Base-by-base conservation (phyloP, 2,113 vertebrate species). In the Leuciscus idus region DNA sequence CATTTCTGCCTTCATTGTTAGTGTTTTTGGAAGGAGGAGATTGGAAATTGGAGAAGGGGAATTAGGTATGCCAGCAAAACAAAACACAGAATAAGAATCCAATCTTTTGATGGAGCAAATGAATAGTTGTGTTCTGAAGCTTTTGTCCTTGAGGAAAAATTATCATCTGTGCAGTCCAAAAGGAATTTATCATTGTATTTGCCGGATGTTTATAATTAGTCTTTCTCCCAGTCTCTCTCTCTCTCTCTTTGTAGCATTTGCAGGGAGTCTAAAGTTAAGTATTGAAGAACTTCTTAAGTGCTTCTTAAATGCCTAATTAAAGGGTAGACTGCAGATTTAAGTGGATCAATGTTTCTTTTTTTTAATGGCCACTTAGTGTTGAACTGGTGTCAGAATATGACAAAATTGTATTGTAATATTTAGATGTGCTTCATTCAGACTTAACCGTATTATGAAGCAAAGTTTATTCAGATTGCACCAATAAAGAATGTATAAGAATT, bases 41-140 rank as follows among this genome's bases (percentile, higher is more conserved):
- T 82, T 82, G 64, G 81, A 82, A 82, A 82, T 55, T 52, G 81
- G 46, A 82, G 81, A 52, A 70, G 46, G 80, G 43, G 81, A 82
- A 82, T 82, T 68, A 52, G 81, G 43, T 33, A 23, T 26, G 64
- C 81, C 26, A 12, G 43, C 46, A 70, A 82, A 82, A 82, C 81
- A 82, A 50, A 48, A n/a, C 33, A 9, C 43, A 13, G 43, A 81
- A 68, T 50, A 68, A 48, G 5, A 82, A 82, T 82, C 28, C 62
- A 70, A 70, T 82, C 64, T 82, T 82, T 70, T 82, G 81, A 82
- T 50, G 26, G 43, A 52, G 46, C 26, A 82, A 82, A 70, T 82
- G 62, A 82, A 82, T 70, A 70, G 81, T 68, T 82, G 28, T 23
- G 28, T 82, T 82, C 15, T 6, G 62, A 82, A 46, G 28, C 62